Evolutionary conservation across 2,888 invertebrate genomes (phyloP), one percentile per base, ranked within the genome.

Genomic region (Argynnis bischoffii): DNA sequence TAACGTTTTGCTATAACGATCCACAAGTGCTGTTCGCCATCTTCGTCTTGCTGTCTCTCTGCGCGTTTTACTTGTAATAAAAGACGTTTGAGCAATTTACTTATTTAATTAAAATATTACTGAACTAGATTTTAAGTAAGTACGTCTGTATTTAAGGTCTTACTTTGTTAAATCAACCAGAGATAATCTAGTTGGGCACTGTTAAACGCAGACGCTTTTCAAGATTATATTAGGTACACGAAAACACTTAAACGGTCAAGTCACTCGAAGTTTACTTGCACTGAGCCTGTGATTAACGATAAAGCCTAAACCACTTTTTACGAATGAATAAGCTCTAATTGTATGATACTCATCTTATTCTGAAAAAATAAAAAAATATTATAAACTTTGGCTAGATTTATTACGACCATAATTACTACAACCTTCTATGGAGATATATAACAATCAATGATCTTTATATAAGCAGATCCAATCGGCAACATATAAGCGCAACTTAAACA

Each of bases 161-260:
- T 16, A 8, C 18, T 61, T 51, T 61, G 51, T 61, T 47, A 54
- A 66, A 48, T 60, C 48, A 55, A 48, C 48, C 48, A 35, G 55
- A 66, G 26, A 21, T 50, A 66, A 66, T 66, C 60, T 35, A 48
- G 48, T 66, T 60, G 50, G 47, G 31, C 65, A 66, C 59, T 69
- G 61, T 69, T 69, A 61, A 55, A 55, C 46, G 26, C 54, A 64
- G 57, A 46, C 63, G 51, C 55, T 6, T 61, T 63, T 26, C 56
- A 57, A 56, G 67, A 69, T 63, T 67, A 51, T 56, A 69, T 69
- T 64, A 64, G 60, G 47, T 46, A 63, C 18, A 18, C 18, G 18
- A 59, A 55, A 70, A 64, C 64, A 64, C 63, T 67, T 69, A 67
- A 67, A 53, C 56, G 51, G 71, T 71, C 66, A 66, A 69, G 35